These are phyloP conservation scores for Diplosoma virens DNA, from an alignment of 23 tunicate genomes.

Conservation along the genomic window DNA sequence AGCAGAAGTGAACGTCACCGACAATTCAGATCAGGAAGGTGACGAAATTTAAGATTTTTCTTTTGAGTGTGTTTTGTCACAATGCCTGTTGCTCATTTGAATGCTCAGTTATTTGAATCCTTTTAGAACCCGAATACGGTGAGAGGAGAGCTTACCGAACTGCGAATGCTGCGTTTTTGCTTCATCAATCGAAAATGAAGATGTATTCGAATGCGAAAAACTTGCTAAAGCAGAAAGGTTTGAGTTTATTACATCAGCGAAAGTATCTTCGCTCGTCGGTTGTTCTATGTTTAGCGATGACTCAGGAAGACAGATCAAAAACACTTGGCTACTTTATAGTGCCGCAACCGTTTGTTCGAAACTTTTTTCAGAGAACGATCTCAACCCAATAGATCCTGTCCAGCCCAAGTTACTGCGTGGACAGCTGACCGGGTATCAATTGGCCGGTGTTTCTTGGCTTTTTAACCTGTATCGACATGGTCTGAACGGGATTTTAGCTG, in stretches of 20 bases:
- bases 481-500: conserved; percentile 79
- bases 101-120: not conserved
- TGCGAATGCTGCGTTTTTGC: conserved; percentile 22
- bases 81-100: not conserved
- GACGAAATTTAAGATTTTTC: not conserved
- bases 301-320: too few species aligned
- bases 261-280: too few species aligned
- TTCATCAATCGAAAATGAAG: conserved; percentile 31
- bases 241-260: too few species aligned
- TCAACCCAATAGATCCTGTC: not conserved
- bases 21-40: not conserved
- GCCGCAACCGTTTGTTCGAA: not conserved
- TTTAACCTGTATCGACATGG: conserved; percentile 61
- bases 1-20: not conserved
- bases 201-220: conserved; percentile 24
- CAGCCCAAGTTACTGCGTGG: conserved; percentile 60
- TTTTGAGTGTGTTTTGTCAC: not conserved
- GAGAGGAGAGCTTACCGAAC: conserved; percentile 4
- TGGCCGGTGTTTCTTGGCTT: conserved; percentile 68
- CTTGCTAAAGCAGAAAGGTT: conserved; percentile 3
- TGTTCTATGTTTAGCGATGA: too few species aligned
- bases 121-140: not conserved
- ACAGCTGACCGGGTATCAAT: conserved; percentile 55
- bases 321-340: too few species aligned
- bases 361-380: not conserved